Evolutionary conservation across 2,113 vertebrate species (phyloP).

Genomic region (Campylorhamphus procurvoides): DNA sequence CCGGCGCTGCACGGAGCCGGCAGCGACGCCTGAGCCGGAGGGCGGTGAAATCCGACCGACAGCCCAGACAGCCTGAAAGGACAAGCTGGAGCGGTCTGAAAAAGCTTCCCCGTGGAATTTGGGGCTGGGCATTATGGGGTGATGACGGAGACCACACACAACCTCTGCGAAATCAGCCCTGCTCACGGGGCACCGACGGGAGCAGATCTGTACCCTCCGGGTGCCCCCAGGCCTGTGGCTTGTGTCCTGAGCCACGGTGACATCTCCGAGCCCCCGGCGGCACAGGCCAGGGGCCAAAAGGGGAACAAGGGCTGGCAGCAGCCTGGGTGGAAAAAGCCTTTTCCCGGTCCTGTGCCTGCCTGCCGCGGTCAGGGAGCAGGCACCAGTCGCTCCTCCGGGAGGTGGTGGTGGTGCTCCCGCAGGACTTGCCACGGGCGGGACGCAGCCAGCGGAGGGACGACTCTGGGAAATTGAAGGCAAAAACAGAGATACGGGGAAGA

Average conservation of each 20-base stretch:
- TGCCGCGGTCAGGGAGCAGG: background rate
- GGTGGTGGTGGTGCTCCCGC: background rate
- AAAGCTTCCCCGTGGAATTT: background rate
- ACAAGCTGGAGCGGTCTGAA: background rate
- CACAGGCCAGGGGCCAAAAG: background rate
- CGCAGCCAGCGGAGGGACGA: too few relatives aligned
- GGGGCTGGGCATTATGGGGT: too few relatives aligned
- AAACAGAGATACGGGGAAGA: rapidly evolving
- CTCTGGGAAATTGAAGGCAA: background rate
- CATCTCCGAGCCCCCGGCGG: background rate
- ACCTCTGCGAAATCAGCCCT: background rate
- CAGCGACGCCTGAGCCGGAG: background rate
- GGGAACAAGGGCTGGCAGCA: background rate
- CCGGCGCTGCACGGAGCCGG: rapidly evolving
- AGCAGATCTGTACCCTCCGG: rapidly evolving
- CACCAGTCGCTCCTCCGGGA: background rate
- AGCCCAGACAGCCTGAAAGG: background rate
- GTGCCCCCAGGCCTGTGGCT: too few relatives aligned
- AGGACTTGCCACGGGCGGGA: background rate
- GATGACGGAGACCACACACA: background rate
- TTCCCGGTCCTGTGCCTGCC: background rate
- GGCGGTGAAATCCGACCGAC: background rate
- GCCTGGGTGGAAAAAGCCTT: background rate
- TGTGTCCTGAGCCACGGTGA: background rate
- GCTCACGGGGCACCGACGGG: rapidly evolving